phyloP scores from a whole-genome alignment of 2,797 vertebrate species.

The Adelosebastes latens region DNA sequence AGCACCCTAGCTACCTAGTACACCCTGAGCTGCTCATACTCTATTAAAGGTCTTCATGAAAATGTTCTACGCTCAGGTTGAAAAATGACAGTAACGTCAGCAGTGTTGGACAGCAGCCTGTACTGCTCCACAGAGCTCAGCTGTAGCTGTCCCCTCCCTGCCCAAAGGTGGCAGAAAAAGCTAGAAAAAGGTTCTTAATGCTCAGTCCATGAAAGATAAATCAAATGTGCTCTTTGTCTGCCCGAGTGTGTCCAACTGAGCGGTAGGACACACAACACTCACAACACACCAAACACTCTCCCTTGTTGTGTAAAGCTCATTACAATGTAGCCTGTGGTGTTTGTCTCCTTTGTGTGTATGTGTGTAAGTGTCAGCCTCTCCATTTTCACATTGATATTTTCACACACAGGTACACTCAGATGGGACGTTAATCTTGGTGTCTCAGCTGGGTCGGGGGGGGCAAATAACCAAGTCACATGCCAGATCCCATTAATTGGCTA shows the following conservation, averaged over 20 bases:
- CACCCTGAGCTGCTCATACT: neutral
- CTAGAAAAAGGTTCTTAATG: slow-evolving; percentile 7
- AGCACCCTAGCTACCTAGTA: neutral
- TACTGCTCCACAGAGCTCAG: neutral
- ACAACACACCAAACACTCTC: neutral
- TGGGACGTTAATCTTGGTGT: slow-evolving; percentile 32
- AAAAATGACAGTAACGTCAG: neutral
- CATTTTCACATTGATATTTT: slow-evolving; percentile 31
- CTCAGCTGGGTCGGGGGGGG: slow-evolving; percentile 16
- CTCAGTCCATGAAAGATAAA: slow-evolving; percentile 19
- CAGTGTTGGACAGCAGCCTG: neutral
- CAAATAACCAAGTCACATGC: slow-evolving; percentile 54
- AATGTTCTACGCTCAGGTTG: neutral
- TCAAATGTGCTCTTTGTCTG: slow-evolving; percentile 19
- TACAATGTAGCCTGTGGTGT: slow-evolving; percentile 34
- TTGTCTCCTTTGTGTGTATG: slow-evolving; percentile 8
- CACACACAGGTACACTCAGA: slow-evolving; percentile 41
- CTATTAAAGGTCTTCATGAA: neutral
- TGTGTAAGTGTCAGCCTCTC: slow-evolving; percentile 11
- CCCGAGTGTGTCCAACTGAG: slow-evolving; percentile 4
- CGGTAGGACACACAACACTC: neutral
- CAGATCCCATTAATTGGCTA: slow-evolving; percentile 64
- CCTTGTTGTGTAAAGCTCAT: slow-evolving; percentile 39
- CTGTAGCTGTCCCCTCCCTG: neutral
- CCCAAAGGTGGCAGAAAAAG: neutral